Percentiles rank a stretch among this genome's conserved stretches.
Conservation (phyloP, 2,888 invertebrate species). For the Nyleta sp. region DNA sequence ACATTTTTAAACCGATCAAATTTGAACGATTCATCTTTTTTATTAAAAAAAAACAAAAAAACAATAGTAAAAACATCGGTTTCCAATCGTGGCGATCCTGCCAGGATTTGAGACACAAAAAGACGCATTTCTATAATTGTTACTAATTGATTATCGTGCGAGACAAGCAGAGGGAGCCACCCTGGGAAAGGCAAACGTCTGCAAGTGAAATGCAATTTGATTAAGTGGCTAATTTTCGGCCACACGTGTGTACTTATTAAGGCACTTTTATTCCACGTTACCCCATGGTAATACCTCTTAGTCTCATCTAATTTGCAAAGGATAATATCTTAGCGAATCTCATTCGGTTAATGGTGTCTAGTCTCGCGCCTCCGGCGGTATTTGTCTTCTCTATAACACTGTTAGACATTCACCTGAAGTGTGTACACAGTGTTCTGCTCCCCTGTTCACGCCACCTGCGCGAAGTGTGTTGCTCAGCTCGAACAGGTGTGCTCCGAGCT, state of each 20-base stretch:
- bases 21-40: no score
- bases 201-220: no score
- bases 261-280: slow-evolving; percentile 15
- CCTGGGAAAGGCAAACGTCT: no score
- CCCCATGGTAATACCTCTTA: not conserved
- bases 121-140: no score
- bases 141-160: no score
- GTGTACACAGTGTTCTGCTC: slow-evolving; percentile 21
- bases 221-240: not conserved
- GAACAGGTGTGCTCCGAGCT: slow-evolving; percentile 28
- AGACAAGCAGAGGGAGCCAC: no score
- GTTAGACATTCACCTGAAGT: slow-evolving; percentile 28
- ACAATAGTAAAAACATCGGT: no score
- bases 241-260: slow-evolving; percentile 5
- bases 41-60: no score
- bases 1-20: no score
- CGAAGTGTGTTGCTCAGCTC: slow-evolving; percentile 21
- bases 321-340: slow-evolving; percentile 38
- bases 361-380: slow-evolving; percentile 9
- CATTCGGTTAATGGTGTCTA: slow-evolving; percentile 41
- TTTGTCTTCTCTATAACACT: slow-evolving; percentile 37
- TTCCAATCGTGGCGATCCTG: no score
- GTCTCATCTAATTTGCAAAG: slow-evolving; percentile 42
- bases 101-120: no score
- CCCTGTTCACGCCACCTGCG: slow-evolving; percentile 15